Percentiles rank a stretch among this genome's conserved stretches.
These are phyloP conservation scores for Homarus gammarus DNA, from an alignment of 2,888 invertebrate genomes.

Conservation along the genomic window DNA sequence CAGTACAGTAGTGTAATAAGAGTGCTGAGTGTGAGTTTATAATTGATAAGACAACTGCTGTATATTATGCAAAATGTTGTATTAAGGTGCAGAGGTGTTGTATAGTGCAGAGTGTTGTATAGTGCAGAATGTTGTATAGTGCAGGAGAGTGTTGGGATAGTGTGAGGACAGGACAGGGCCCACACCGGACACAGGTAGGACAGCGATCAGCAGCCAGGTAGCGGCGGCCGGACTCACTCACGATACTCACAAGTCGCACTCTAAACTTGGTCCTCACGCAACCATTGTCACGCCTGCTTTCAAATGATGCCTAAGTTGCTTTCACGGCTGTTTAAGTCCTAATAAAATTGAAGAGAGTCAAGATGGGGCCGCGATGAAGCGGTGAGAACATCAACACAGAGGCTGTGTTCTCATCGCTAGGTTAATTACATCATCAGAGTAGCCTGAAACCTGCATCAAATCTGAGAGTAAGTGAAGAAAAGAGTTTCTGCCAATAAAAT, in stretches of 20 bases:
- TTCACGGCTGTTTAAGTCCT: constrained; percentile 76
- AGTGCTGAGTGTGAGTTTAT: constrained; percentile 32
- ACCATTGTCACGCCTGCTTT: constrained; percentile 76
- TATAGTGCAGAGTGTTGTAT: constrained; percentile 58
- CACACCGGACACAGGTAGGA: constrained; percentile 75
- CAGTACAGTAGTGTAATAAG: constrained; percentile 16
- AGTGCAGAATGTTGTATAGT: constrained; percentile 64
- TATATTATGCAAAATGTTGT: constrained; percentile 45
- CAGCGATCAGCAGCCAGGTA: constrained; percentile 70
- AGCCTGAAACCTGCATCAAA: constrained; percentile 73
- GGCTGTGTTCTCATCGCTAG: constrained; percentile 71
- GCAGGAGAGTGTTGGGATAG: constrained; percentile 64
- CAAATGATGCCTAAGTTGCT: constrained; percentile 75
- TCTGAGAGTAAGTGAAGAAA: constrained; percentile 73
- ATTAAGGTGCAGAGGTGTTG: constrained; percentile 54
- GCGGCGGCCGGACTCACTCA: constrained; percentile 71
- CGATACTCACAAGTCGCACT: constrained; percentile 75
- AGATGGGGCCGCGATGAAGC: constrained; percentile 74
- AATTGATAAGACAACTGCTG: constrained; percentile 32
- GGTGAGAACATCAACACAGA: constrained; percentile 67
- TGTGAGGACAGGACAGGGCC: constrained; percentile 73
- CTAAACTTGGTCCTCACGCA: constrained; percentile 75
- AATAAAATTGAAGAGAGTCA: constrained; percentile 75
- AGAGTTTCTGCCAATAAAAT: constrained; percentile 72
- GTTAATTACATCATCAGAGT: constrained; percentile 73